A percentile compares a stretch with the other conserved stretches of the same genome.
Conservation (phyloP, 2,797 vertebrate genomes). For the Sebastes steindachneri region DNA sequence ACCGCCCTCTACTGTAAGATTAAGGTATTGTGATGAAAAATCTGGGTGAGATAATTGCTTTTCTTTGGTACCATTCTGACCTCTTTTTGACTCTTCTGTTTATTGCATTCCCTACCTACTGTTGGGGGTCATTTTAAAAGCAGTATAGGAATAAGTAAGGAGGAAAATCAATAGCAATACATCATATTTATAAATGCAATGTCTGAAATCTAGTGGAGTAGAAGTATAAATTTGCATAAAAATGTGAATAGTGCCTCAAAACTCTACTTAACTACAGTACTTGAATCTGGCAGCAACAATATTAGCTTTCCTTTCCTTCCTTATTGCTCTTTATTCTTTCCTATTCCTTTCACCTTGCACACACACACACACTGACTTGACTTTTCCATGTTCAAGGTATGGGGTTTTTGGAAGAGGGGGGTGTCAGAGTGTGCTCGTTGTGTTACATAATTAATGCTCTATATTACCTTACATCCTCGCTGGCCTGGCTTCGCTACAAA, state of each 20-base stretch:
- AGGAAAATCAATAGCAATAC: not conserved
- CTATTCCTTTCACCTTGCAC: not conserved
- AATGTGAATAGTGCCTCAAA: not conserved
- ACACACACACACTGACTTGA: conserved; percentile 13
- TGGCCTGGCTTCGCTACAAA: conserved; percentile 50
- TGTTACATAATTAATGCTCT: conserved; percentile 80
- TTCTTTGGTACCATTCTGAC: not conserved
- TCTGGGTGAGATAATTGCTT: not conserved
- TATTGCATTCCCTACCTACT: not conserved
- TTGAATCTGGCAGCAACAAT: not conserved
- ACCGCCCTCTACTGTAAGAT: conserved; percentile 66
- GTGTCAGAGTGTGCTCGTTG: conserved; percentile 45
- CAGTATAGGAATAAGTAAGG: not conserved
- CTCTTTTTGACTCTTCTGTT: not conserved
- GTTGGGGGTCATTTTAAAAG: not conserved
- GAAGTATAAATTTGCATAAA: not conserved
- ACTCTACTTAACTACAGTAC: not conserved
- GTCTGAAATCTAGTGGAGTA: not conserved
- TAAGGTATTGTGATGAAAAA: not conserved
- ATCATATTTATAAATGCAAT: not conserved
- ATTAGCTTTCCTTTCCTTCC: not conserved
- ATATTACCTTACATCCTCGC: conserved; percentile 78
- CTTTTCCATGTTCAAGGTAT: conserved; percentile 47
- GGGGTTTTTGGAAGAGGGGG: conserved; percentile 22
- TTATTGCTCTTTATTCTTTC: not conserved